Percentiles rank a stretch among this genome's conserved stretches.
Conservation (phyloP, 1,140 invertebrate species). For the Aphaenogaster floridana region DNA sequence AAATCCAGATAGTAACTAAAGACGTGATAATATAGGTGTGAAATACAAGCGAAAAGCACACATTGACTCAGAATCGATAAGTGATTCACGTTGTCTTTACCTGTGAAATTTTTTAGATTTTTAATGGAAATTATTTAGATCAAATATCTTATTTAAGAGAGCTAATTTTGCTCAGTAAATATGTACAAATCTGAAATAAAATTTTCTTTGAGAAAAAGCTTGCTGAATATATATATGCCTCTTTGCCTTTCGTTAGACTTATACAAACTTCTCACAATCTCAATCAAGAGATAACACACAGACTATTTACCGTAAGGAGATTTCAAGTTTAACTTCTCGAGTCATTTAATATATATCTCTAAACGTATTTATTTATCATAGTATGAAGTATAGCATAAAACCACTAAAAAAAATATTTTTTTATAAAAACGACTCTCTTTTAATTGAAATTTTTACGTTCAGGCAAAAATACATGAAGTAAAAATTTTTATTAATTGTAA, state of each 20-base stretch:
- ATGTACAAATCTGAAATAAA: neutral
- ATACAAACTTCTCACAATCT: neutral
- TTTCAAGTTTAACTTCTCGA: neutral
- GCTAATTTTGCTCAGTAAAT: neutral
- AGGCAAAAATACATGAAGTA: too few relatives aligned
- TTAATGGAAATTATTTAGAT: neutral
- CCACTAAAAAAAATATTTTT: neutral
- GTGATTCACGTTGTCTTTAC: neutral
- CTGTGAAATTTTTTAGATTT: neutral
- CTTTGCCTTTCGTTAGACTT: neutral
- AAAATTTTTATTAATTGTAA: neutral
- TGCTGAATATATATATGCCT: neutral
- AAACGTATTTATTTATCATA: neutral
- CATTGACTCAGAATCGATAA: conserved; percentile 23
- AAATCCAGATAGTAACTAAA: neutral
- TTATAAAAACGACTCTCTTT: neutral
- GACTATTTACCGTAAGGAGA: neutral
- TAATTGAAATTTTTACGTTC: too few relatives aligned
- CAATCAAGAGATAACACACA: neutral
- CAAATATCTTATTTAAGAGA: neutral
- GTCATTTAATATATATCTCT: neutral
- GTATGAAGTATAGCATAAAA: neutral
- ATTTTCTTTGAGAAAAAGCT: neutral
- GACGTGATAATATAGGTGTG: conserved; percentile 22
- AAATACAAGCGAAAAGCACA: neutral